These are phyloP conservation scores for Rhabditophanes sp. DNA, from an alignment of 2,888 invertebrate species.

Conservation along the genomic window DNA sequence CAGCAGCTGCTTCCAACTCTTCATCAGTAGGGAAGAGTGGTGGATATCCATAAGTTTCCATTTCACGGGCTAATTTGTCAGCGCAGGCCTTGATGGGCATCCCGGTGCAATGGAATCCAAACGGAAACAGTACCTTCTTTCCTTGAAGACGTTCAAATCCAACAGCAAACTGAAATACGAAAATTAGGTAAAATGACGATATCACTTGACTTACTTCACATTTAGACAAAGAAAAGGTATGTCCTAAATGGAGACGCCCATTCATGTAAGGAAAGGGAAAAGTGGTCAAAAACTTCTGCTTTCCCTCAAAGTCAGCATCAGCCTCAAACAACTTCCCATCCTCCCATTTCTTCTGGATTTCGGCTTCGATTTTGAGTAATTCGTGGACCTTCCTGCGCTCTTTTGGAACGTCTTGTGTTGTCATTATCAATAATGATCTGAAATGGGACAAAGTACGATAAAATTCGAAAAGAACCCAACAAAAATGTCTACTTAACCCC, in stretches of 20 bases:
- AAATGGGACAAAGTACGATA: too few relatives aligned
- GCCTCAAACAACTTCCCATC: slow-evolving; percentile 62
- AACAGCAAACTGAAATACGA: slow-evolving; percentile 60
- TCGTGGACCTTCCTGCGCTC: slow-evolving; percentile 90
- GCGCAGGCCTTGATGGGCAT: slow-evolving; percentile 95
- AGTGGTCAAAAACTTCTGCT: slow-evolving; percentile 66
- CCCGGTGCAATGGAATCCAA: slow-evolving; percentile 95
- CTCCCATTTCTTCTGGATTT: slow-evolving; percentile 73
- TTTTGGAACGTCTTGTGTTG: slow-evolving; percentile 51
- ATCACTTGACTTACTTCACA: slow-evolving; percentile 66
- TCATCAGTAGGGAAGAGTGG: slow-evolving; percentile 51
- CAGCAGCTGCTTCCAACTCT: slow-evolving; percentile 2
- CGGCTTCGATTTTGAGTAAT: slow-evolving; percentile 69
- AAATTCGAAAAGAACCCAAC: too few relatives aligned
- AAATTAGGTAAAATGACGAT: slow-evolving; percentile 8
- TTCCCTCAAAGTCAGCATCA: slow-evolving; percentile 48
- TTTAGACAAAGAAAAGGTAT: slow-evolving; percentile 87
- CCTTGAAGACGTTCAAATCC: slow-evolving; percentile 82
- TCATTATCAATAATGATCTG: too few relatives aligned
- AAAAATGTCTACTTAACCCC: too few relatives aligned
- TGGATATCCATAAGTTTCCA: slow-evolving; percentile 75
- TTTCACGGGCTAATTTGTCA: slow-evolving; percentile 83
- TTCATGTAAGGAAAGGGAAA: slow-evolving; percentile 99
- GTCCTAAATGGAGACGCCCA: slow-evolving; percentile 87
- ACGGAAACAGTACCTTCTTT: slow-evolving; percentile 77